A percentile compares a stretch with the other conserved stretches of the same genome.
Evolutionary conservation across 1,140 invertebrate genomes (phyloP).

Genomic region (Bombus confusus): DNA sequence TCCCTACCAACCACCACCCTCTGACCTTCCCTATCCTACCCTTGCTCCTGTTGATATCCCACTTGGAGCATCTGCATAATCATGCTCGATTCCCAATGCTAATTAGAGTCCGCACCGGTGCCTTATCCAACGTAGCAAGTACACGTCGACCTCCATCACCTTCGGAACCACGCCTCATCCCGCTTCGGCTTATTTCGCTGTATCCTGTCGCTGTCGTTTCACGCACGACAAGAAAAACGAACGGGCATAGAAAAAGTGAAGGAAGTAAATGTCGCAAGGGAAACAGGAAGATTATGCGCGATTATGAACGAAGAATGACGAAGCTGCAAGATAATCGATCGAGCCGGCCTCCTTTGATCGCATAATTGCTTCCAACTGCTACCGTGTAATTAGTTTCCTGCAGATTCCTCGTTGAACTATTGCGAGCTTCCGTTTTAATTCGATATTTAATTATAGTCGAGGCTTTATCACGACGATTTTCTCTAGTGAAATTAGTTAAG

Average conservation of each 20-base stretch:
- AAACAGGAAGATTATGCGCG: constrained; percentile 34
- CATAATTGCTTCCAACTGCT: constrained; percentile 18
- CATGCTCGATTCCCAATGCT: constrained; percentile 80
- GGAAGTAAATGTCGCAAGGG: background rate
- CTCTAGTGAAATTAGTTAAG: too few relatives aligned
- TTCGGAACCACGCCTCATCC: constrained; percentile 46
- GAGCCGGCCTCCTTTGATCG: constrained; percentile 38
- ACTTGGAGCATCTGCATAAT: constrained; percentile 79
- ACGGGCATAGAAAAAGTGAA: background rate
- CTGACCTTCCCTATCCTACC: constrained; percentile 30
- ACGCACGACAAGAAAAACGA: background rate
- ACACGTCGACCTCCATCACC: constrained; percentile 73
- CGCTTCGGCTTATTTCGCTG: constrained; percentile 39
- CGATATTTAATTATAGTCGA: too few relatives aligned
- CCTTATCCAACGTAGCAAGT: constrained; percentile 70
- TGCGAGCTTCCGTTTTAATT: background rate
- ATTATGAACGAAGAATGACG: constrained; percentile 44
- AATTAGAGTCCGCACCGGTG: constrained; percentile 76
- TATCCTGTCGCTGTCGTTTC: constrained; percentile 30
- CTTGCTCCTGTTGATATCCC: constrained; percentile 70
- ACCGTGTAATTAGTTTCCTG: background rate
- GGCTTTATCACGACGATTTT: background rate
- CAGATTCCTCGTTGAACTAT: background rate
- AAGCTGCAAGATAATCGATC: constrained; percentile 40
- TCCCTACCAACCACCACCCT: constrained; percentile 44